Percentiles rank a stretch among this genome's conserved stretches.
phyloP scores from a whole-genome alignment of 2,888 invertebrate species.

The Pharmacophagus antenor region DNA sequence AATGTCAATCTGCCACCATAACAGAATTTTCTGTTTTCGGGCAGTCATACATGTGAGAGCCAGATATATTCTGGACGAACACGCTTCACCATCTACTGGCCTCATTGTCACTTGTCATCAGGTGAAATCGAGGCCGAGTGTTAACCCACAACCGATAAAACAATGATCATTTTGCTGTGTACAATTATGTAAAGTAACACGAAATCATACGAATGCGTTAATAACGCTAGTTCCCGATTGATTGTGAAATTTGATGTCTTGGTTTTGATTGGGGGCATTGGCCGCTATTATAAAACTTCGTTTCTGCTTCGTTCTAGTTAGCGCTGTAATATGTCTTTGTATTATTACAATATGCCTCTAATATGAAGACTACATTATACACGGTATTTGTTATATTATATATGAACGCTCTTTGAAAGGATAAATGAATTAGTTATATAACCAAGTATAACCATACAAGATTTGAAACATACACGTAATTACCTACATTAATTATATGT shows the following conservation, averaged over 20 bases:
- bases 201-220: neutral
- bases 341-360: neutral
- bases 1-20: too few relatives aligned
- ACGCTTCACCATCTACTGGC: too few relatives aligned
- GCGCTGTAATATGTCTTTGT: neutral
- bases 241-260: constrained; percentile 22
- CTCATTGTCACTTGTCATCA: too few relatives aligned
- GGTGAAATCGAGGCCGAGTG: too few relatives aligned
- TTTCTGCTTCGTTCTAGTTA: neutral
- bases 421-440: neutral
- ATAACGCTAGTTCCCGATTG: neutral
- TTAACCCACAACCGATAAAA: too few relatives aligned
- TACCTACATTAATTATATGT: too few relatives aligned
- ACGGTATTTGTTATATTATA: neutral
- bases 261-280: constrained; percentile 23
- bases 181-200: neutral
- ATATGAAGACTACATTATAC: neutral
- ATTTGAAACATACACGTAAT: too few relatives aligned
- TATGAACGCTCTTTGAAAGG: neutral
- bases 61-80: too few relatives aligned
- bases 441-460: neutral
- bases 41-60: too few relatives aligned
- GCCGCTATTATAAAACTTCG: neutral
- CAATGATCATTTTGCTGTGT: neutral
- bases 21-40: too few relatives aligned